phyloP scores from a whole-genome alignment of 64 coral and sea anemone genomes.

The Porites australiensis region DNA sequence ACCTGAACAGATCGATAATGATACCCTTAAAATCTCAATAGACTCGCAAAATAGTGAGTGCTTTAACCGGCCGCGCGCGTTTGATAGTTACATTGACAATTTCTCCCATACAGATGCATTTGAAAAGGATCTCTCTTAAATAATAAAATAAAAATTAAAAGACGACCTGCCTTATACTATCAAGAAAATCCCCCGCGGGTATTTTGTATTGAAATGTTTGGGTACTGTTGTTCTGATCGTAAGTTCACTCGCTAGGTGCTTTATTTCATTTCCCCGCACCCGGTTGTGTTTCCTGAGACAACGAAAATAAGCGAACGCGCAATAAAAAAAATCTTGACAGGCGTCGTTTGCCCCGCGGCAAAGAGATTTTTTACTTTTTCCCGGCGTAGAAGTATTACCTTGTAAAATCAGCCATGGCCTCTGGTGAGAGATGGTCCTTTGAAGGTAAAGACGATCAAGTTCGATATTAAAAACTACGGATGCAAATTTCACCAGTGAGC shows the following conservation, averaged over 20 bases:
- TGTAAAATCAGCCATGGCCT: neutral
- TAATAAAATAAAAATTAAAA: slow-evolving; percentile 41
- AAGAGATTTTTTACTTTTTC: too few relatives aligned
- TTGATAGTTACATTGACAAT: neutral
- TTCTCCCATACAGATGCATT: neutral
- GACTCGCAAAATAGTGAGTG: neutral
- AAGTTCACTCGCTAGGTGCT: neutral
- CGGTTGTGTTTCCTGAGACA: slow-evolving; percentile 6
- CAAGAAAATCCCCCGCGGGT: neutral
- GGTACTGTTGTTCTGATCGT: neutral
- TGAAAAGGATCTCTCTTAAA: neutral
- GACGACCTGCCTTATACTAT: neutral
- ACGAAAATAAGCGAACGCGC: neutral
- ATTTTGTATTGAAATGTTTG: slow-evolving; percentile 7
- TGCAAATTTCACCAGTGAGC: neutral
- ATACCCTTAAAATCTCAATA: neutral
- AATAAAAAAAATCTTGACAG: neutral
- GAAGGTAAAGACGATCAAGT: neutral
- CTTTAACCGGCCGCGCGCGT: neutral
- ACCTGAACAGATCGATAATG: neutral
- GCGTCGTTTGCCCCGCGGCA: neutral
- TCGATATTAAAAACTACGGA: neutral
- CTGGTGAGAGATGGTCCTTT: neutral
- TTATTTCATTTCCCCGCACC: slow-evolving; percentile 1
- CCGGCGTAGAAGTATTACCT: neutral